phyloP scores from a whole-genome alignment of 2,888 invertebrate species.

The Tillus elongatus region DNA sequence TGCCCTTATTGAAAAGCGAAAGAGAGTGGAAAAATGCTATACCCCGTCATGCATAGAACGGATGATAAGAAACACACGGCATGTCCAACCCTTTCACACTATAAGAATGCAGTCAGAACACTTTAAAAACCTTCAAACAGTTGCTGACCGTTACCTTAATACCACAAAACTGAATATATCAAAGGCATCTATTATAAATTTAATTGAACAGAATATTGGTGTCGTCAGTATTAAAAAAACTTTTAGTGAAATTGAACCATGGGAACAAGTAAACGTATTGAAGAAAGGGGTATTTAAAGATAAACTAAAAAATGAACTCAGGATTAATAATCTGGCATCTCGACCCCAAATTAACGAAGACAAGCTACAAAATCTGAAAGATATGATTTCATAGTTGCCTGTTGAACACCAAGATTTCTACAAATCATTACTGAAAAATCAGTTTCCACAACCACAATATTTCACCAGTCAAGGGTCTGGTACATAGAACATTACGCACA shows the following conservation, averaged over 20 bases:
- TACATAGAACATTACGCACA: too few relatives aligned
- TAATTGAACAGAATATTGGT: background rate
- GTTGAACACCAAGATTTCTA: too few relatives aligned
- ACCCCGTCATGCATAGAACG: background rate
- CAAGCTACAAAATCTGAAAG: too few relatives aligned
- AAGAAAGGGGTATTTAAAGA: background rate
- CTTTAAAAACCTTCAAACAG: background rate
- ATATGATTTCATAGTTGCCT: too few relatives aligned
- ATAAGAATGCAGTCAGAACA: background rate
- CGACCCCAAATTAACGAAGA: too few relatives aligned
- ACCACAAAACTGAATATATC: background rate
- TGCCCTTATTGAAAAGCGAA: background rate
- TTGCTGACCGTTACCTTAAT: background rate
- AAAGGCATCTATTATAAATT: background rate
- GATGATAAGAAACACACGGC: conserved; percentile 1
- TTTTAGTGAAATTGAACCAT: background rate
- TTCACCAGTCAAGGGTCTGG: too few relatives aligned
- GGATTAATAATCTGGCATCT: too few relatives aligned
- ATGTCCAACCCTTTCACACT: too few relatives aligned
- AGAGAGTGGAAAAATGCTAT: background rate
- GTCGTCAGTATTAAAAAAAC: background rate
- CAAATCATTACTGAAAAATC: too few relatives aligned
- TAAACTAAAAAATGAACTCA: background rate
- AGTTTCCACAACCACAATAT: too few relatives aligned
- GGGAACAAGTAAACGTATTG: conserved; percentile 1